Evolutionary conservation across 2,797 vertebrate species (phyloP).

Genomic region (Hyperoplus lanceolatus): DNA sequence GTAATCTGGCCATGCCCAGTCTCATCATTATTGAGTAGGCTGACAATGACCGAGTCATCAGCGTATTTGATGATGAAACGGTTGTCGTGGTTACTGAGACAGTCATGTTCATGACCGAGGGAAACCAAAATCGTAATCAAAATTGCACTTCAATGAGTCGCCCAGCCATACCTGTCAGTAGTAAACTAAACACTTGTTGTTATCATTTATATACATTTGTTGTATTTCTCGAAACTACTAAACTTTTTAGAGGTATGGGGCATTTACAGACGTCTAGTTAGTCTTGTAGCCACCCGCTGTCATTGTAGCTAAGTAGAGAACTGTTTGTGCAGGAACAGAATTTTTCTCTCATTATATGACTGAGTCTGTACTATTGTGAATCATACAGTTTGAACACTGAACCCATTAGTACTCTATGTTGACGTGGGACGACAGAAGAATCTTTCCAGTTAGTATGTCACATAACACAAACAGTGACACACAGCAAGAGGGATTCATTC

Average conservation of each 20-base stretch:
- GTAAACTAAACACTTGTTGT: constrained; percentile 4
- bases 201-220: not conserved
- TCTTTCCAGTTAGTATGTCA: constrained; percentile 56
- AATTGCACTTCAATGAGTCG: too few relatives aligned
- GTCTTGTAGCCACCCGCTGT: constrained; percentile 35
- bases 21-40: too few relatives aligned
- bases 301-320: constrained; percentile 45
- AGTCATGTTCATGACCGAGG: too few relatives aligned
- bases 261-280: constrained; percentile 35
- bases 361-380: constrained; percentile 51
- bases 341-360: constrained; percentile 61
- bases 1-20: too few relatives aligned
- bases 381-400: constrained; percentile 56
- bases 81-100: too few relatives aligned
- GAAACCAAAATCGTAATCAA: too few relatives aligned
- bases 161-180: not conserved
- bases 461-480: constrained; percentile 56
- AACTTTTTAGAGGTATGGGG: constrained; percentile 27
- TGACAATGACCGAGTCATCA: too few relatives aligned
- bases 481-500: constrained; percentile 59
- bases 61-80: too few relatives aligned
- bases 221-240: too few relatives aligned
- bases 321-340: constrained; percentile 46
- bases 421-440: constrained; percentile 53
- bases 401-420: constrained; percentile 32